phyloP scores from a whole-genome alignment of 2,888 invertebrate species.

The Netelia inedita region DNA sequence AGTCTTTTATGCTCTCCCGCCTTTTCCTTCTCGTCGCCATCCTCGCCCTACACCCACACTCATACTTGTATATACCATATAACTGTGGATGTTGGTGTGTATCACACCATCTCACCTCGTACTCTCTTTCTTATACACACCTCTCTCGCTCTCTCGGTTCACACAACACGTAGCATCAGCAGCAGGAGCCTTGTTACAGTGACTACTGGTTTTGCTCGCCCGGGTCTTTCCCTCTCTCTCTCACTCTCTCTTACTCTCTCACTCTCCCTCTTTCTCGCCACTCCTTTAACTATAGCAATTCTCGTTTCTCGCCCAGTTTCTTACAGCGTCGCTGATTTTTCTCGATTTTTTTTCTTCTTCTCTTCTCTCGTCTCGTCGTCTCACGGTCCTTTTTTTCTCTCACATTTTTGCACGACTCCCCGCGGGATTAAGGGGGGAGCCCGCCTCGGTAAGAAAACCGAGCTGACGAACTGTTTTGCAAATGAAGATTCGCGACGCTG shows the following conservation, averaged over 20 bases:
- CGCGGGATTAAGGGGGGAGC: slow-evolving; percentile 47
- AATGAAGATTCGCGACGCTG: slow-evolving; percentile 57
- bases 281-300: slow-evolving; percentile 62
- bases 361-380: background rate
- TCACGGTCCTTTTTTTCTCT: slow-evolving; percentile 25
- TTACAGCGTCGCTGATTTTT: slow-evolving; percentile 71
- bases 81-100: background rate
- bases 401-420: slow-evolving; percentile 55
- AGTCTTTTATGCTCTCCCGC: slow-evolving; percentile 83
- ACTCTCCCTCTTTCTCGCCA: slow-evolving; percentile 57
- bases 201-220: slow-evolving; percentile 66
- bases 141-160: slow-evolving; percentile 65
- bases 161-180: slow-evolving; percentile 66
- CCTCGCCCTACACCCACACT: slow-evolving; percentile 38
- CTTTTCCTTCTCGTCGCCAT: slow-evolving; percentile 69
- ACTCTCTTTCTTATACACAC: slow-evolving; percentile 12
- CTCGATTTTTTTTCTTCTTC: slow-evolving; percentile 12
- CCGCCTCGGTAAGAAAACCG: slow-evolving; percentile 51
- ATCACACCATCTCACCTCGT: slow-evolving; percentile 33
- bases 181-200: slow-evolving; percentile 67
- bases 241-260: slow-evolving; percentile 27
- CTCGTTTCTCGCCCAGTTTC: slow-evolving; percentile 71
- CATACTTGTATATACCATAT: slow-evolving; percentile 40
- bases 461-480: slow-evolving; percentile 67
- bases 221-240: slow-evolving; percentile 29